phyloP scores from a whole-genome alignment of 1,140 invertebrate genomes.

The Drosophila nasuta region DNA sequence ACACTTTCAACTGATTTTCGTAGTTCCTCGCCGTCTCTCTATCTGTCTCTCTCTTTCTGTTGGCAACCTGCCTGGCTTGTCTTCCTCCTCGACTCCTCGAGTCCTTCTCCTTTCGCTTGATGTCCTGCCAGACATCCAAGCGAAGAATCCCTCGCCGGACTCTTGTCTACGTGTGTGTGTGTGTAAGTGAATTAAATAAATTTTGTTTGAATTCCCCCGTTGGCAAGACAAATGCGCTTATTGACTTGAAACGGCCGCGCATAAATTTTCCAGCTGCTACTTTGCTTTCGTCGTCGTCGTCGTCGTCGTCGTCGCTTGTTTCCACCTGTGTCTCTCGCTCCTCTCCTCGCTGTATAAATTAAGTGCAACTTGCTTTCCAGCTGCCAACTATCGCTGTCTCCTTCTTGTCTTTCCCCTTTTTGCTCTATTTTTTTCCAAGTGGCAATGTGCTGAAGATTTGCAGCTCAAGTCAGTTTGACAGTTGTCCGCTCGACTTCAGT shows the following conservation, averaged over 20 bases:
- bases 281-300: conserved; percentile 22
- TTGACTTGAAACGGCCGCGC: conserved; percentile 76
- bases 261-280: conserved; percentile 67
- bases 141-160: background rate
- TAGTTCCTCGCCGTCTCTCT: background rate
- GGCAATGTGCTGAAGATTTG: conserved; percentile 37
- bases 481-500: conserved; percentile 27
- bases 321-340: conserved; percentile 37
- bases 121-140: background rate
- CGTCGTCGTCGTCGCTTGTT: background rate
- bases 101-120: too few species aligned
- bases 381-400: background rate
- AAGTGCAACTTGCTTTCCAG: conserved; percentile 18
- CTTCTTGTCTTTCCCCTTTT: background rate
- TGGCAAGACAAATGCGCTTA: conserved; percentile 80
- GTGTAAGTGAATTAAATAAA: conserved; percentile 68
- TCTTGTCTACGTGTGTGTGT: conserved; percentile 19
- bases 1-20: conserved; percentile 30
- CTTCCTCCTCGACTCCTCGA: too few species aligned
- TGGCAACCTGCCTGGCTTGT: background rate
- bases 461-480: conserved; percentile 27
- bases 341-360: conserved; percentile 45
- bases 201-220: conserved; percentile 45
- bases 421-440: background rate
- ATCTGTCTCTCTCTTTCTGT: background rate